Evolutionary conservation across 2,888 invertebrate genomes (phyloP), one percentile per base, ranked within the genome.

Genomic region (Conchocele bisecta): DNA sequence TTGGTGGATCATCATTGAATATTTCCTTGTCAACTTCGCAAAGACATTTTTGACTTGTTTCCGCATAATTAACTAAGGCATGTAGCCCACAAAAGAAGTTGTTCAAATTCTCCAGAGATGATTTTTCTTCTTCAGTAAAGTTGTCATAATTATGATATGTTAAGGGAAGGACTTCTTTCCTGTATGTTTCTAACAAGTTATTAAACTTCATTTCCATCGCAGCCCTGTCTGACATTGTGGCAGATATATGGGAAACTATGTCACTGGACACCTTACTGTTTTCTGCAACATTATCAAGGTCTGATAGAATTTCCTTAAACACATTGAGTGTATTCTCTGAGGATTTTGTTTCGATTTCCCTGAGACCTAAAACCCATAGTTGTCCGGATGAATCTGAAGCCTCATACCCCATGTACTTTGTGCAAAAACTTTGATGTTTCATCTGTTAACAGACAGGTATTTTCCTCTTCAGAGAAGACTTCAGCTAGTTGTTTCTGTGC

Each of bases 31-130:
- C 63, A 28, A 57, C 39, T 54, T 73, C 63, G 26, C 31, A 22
- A 3, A 73, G 13, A 48, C 56, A 63, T 28, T 37, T 53, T 22
- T 64, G 51, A 9, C 39, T 44, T 35, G 68, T 33, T 24, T 73
- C 63, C 29, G 67, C 73, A 31, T 53, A 59, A 41, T 73, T 67
- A 1, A 68, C 73, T 4, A 68, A 28, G 1, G 58, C 68, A 39
- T 73, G 73, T 17, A 73, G 37, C 6, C 68, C 68, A 56, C 64
- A 73, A 20, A 73, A 68, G 28, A 68, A 64, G 35, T 59, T 68
- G 28, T 48, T 46, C 15, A 63, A 20, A 13, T 26, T 33, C 29
- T 53, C 63, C 17, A 51, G 4, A 26, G 48, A 44, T 17, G 41
- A 11, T 46, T 48, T 69, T 65, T 69, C 65, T 39, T 59, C 63